Base-by-base conservation (phyloP, 2,113 vertebrate species). In the Leptobrachium ailaonicum region DNA sequence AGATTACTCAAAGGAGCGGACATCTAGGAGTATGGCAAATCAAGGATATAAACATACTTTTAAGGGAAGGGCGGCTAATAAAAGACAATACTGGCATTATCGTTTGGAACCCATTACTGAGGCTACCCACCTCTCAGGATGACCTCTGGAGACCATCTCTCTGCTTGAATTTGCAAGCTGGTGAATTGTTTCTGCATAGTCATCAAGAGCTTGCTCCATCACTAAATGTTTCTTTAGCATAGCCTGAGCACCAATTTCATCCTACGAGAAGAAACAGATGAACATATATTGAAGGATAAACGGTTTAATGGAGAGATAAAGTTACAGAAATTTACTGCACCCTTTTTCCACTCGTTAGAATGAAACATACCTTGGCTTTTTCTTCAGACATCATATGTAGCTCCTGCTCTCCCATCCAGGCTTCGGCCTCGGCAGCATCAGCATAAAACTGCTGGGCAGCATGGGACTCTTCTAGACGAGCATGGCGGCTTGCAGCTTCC, bases 351-450 rank as follows among this genome's bases (percentile, higher is more conserved):
- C 13, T 1, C 2, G 9, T 41, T 58, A 2, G 2, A 6, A 41
- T 8, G 32, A 66, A 42, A 66, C 62, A 2, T 76, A 97, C 96
- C 95, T 97, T 98, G 20, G 96, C 96, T 79, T 96, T 98, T 86
- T 98, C 96, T 80, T 96, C 96, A 1, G 95, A 94, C 93, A 98
- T 96, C 96, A 98, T 98, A 87, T 98, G 96, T 11, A 98, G 86
- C 86, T 98, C 96, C 85, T 98, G 96, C 82, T 98, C 96, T 1
- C 96, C 96, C 96, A 98, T 98, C 96, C 96, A 98, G 32, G 95
- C 96, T 87, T 98, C 96, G 0, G 95, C 95, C 83, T 97, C 96
- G 0, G 95, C 96, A 0, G 92, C 95, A 7, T 98, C 96, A 0
- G 95, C 85, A 73, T 97, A 96, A 89, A 97, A 98, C 90, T 96